Percentiles rank a stretch among this genome's conserved stretches.
phyloP scores from a whole-genome alignment of 2,113 vertebrate species.

The Paraplagusia blochii region DNA sequence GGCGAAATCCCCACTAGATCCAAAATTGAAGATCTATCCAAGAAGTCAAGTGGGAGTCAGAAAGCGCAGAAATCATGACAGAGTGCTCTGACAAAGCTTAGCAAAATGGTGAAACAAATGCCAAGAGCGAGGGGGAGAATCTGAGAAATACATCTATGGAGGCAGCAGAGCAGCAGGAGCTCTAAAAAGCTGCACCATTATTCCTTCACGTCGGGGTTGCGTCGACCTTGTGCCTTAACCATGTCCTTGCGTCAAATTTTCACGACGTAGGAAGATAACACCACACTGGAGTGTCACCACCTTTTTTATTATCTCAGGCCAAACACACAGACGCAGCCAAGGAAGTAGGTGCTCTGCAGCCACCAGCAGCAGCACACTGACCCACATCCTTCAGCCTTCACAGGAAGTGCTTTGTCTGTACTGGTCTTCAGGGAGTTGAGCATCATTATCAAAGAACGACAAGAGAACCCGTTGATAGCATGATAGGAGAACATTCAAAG shows the following conservation, averaged over 20 bases:
- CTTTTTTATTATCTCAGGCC: slow-evolving; percentile 25
- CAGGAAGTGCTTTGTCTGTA: slow-evolving; percentile 35
- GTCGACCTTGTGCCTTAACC: background rate
- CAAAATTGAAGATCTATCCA: background rate
- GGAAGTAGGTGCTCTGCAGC: slow-evolving; percentile 68
- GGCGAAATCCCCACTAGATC: no score
- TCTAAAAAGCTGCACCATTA: slow-evolving; percentile 1
- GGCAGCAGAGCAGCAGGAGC: no score
- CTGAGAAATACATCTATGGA: no score
- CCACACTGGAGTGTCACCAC: slow-evolving; percentile 6
- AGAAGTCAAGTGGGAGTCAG: background rate
- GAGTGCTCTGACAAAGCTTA: background rate
- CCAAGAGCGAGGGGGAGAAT: background rate
- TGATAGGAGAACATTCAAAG: no score
- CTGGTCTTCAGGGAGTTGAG: slow-evolving; percentile 15
- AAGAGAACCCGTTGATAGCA: no score
- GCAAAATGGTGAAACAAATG: background rate
- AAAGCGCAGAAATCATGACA: background rate
- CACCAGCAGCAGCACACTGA: slow-evolving; percentile 67
- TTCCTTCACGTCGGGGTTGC: slow-evolving; percentile 6
- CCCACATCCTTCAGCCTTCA: slow-evolving; percentile 56
- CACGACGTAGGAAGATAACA: background rate
- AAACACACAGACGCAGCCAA: slow-evolving; percentile 28
- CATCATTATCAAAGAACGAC: slow-evolving; percentile 4
- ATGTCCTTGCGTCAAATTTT: background rate